These are phyloP conservation scores for Mustela nigripes DNA, from an alignment of 2,113 vertebrate genomes.

Conservation along the genomic window DNA sequence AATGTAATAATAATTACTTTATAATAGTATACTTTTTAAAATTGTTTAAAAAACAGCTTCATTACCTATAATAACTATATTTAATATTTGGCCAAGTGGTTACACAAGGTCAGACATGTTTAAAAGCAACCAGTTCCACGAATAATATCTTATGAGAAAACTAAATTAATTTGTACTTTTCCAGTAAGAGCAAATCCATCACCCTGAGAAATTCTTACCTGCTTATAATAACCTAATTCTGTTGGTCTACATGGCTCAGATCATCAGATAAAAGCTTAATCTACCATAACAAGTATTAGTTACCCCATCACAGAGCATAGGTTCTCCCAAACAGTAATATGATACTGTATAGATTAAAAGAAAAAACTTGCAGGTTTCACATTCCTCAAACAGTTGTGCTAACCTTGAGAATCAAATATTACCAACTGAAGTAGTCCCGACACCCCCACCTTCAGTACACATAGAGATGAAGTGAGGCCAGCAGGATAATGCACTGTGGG, in stretches of 20 bases:
- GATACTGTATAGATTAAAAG: not conserved
- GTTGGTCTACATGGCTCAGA: not conserved
- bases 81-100: constrained; percentile 7
- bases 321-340: not conserved
- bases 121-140: constrained; percentile 37
- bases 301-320: not conserved
- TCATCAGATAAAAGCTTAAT: not conserved
- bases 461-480: not conserved
- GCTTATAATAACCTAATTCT: constrained; percentile 13
- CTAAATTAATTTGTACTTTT: constrained; percentile 32
- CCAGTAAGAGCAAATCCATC: not conserved
- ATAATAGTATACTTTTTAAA: not conserved
- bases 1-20: not conserved
- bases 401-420: not conserved
- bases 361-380: not conserved
- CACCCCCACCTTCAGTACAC: not conserved
- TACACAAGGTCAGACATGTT: constrained; percentile 46
- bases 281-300: not conserved
- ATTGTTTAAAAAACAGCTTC: constrained; percentile 24
- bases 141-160: not conserved
- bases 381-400: not conserved
- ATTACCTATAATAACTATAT: constrained; percentile 14
- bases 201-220: constrained; percentile 25
- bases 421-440: not conserved
- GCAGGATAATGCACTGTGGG: not conserved